Percentiles rank a stretch among this genome's conserved stretches.
Evolutionary conservation across 1,140 invertebrate genomes (phyloP).

Genomic region (Leucophenga varia): DNA sequence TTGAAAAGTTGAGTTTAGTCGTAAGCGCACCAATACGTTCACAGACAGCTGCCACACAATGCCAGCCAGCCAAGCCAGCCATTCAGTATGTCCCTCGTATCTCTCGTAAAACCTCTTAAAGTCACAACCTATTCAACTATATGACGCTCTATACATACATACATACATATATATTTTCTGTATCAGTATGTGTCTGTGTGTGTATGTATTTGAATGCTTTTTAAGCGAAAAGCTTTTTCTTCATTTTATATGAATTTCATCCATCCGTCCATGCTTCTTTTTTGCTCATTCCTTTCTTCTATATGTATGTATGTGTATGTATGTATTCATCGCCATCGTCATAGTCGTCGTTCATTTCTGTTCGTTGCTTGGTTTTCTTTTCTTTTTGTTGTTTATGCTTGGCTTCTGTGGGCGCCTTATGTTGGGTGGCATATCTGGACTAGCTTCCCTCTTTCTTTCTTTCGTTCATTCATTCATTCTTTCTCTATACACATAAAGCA

Average conservation of each 20-base stretch:
- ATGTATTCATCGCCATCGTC: no score
- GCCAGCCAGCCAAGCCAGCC: conserved; percentile 15
- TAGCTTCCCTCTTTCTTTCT: conserved; percentile 6
- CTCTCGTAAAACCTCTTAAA: no score
- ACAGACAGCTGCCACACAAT: conserved; percentile 46
- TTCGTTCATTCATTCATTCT: conserved; percentile 6
- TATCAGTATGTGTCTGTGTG: conserved; percentile 23
- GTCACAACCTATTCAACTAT: no score
- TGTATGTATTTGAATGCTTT: background rate
- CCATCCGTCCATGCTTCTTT: conserved; percentile 3
- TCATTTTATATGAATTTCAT: conserved; percentile 30
- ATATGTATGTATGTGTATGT: background rate
- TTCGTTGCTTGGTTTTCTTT: no score
- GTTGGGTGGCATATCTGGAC: no score
- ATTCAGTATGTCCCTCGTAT: no score
- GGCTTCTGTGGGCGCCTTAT: no score
- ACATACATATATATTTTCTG: conserved; percentile 12
- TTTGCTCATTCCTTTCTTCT: no score
- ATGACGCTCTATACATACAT: no score
- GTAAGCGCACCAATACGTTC: conserved; percentile 40
- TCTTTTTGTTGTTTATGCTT: no score
- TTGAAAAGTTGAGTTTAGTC: no score
- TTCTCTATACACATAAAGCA: conserved; percentile 14
- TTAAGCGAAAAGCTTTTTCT: conserved; percentile 32
- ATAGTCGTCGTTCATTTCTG: no score